Evolutionary conservation across 1,140 invertebrate genomes (phyloP), one percentile per base, ranked within the genome.

Genomic region (Dreissena rostriformis): DNA sequence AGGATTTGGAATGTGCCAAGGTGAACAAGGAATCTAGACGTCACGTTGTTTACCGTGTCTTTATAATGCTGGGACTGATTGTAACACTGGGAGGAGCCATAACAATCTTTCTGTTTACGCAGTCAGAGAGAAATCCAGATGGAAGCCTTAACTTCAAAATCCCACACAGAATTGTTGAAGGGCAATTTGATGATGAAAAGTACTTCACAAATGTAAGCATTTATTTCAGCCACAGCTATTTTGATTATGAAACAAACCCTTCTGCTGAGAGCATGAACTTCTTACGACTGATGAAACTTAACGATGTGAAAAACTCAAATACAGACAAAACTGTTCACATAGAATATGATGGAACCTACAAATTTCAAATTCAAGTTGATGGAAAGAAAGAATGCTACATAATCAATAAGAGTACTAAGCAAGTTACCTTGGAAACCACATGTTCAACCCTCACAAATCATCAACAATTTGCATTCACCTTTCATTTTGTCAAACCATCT

Each of bases 171-270:
- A 29, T 90, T 0, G 77, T 92, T 53, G 87, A 90, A 63, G 91
- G 89, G 19, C 73, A 86, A 57, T 92, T 86, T 76, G 80, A 91
- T 61, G 91, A 92, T 67, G 78, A 89, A 57, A 76, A 87, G n/a
- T 91, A 91, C 67, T 91, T 91, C 76, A 19, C 88, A 26, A 87
- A 89, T 57, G 89, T 90, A n/a, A 90, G 88, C 53, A 85, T 90
- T 0, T 91, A 89, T 66, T 84, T 89, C 57, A 86, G 88, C 82
- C 86, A 89, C 53, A 72, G 85, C 15, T 29, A 84, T 15, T 86
- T 89, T 63, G 86, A 88, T 68, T 82, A 53, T 65, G 52, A 53
- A 14, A 74, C 19, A n/a, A 17, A 22, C 19, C 17, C 49, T 52
- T 77, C 61, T 51, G 52, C 29, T 5, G 80, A 86, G 63, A 67